Evolutionary conservation across 2,888 invertebrate genomes (phyloP).

Genomic region (Lithodes maja): DNA sequence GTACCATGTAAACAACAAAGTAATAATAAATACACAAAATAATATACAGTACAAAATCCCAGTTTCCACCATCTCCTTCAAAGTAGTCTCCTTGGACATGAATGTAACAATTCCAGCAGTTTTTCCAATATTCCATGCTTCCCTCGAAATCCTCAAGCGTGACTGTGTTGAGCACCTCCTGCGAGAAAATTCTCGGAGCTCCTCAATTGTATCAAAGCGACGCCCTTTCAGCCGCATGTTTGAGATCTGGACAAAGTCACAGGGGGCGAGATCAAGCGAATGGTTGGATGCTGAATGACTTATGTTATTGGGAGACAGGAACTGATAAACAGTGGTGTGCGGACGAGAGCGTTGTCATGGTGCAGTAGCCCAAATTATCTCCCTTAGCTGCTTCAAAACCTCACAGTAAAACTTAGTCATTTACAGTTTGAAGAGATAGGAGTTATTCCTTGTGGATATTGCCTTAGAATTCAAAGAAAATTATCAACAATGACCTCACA

Average conservation of each 20-base stretch:
- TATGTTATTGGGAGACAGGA: not conserved
- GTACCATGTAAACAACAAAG: not conserved
- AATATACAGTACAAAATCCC: not conserved
- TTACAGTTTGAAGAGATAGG: too few species aligned
- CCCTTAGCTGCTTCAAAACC: too few species aligned
- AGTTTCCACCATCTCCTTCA: not conserved
- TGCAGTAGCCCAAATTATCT: not conserved
- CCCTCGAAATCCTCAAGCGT: not conserved
- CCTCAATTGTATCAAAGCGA: not conserved
- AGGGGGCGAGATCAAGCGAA: not conserved
- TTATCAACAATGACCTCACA: too few species aligned
- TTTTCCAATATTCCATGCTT: not conserved
- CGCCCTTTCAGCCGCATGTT: not conserved
- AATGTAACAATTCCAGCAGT: not conserved
- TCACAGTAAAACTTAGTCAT: too few species aligned
- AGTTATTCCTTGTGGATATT: too few species aligned
- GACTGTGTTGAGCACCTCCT: not conserved
- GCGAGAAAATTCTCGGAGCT: not conserved
- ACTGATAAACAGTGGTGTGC: not conserved
- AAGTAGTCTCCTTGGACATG: not conserved
- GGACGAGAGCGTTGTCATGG: not conserved
- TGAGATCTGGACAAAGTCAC: not conserved
- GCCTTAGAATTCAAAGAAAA: too few species aligned
- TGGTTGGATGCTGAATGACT: not conserved
- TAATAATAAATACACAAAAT: not conserved